Base-by-base conservation (phyloP, 2,113 vertebrate species). In the Brienomyrus longianalis region DNA sequence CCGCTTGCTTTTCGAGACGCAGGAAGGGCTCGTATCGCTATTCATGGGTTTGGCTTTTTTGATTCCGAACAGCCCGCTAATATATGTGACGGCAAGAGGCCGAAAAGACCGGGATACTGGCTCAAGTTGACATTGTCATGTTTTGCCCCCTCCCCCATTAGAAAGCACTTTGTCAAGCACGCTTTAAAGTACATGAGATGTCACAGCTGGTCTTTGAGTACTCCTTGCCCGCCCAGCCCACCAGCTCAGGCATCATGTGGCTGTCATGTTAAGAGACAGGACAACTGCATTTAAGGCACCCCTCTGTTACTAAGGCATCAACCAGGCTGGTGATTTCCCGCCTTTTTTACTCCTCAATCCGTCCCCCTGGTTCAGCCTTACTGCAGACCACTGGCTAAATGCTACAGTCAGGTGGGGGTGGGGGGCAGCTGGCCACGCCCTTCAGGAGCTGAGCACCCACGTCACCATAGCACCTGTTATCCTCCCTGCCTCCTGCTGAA, bases 221-320 rank as follows among this genome's bases (percentile, higher is more conserved):
- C 70, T 74, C 70, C 31, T 39, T 74, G 31, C 70, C 27, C 13
- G 5, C 70, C 70, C 70, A 13, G 31, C 70, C 70, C 74, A 19
- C 35, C 35, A 39, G 13, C 74, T n/a, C 74, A 43, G 74, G 45
- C 23, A 52, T 74, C 35, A 66, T 89, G 35, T 83, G 47, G 48
- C 66, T 83, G 90, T 85, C 91, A 91, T 90, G 83, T 91, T 92
- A 88, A 91, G 91, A 91, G 91, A 89, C 5, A 87, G 87, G 90
- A 91, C 92, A 86, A 87, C 91, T 91, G 92, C 92, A 91, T 92
- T 91, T 54, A 89, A 45, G 23, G 17, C 70, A 84, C 89, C 48
- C 35, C 6, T 23, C 45, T 88, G 88, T 50, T 85, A 43, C 74
- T 8, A 39, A 3, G 35, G 15, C 70, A 77, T 77, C 27, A 5